Percentiles rank a stretch among this genome's conserved stretches.
These are phyloP conservation scores for Whitmania pigra DNA, from an alignment of 1,140 invertebrate species.

Conservation along the genomic window DNA sequence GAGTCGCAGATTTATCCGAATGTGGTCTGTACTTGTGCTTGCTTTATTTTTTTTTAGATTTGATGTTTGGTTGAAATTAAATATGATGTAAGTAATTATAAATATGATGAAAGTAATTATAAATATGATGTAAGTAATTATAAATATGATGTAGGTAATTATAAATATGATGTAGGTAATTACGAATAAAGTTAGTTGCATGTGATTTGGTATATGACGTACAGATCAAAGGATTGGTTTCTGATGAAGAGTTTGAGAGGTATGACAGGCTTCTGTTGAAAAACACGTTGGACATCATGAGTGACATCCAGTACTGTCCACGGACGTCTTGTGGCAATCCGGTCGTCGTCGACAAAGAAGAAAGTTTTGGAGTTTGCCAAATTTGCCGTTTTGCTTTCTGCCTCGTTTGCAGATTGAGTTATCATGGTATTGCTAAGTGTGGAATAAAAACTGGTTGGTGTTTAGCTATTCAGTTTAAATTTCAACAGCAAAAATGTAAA, in stretches of 20 bases:
- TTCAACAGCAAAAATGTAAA: background rate
- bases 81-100: background rate
- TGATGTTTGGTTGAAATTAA: background rate
- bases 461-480: background rate
- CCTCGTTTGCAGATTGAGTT: conserved; percentile 51
- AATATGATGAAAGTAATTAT: background rate
- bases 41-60: background rate
- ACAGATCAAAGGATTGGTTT: conserved; percentile 47
- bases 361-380: conserved; percentile 48
- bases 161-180: too few species aligned
- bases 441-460: conserved; percentile 37
- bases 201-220: background rate
- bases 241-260: conserved; percentile 47
- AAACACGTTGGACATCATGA: conserved; percentile 51
- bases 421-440: conserved; percentile 57
- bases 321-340: conserved; percentile 43
- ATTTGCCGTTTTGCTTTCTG: conserved; percentile 56
- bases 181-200: background rate
- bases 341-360: conserved; percentile 46
- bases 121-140: background rate
- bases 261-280: conserved; percentile 53
- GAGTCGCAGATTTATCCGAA: conserved; percentile 46
- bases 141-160: background rate
- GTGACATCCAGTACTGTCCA: conserved; percentile 52
- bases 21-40: conserved; percentile 42